These are phyloP conservation scores for Oligia latruncula DNA, from an alignment of 2,888 invertebrate genomes.

Conservation along the genomic window DNA sequence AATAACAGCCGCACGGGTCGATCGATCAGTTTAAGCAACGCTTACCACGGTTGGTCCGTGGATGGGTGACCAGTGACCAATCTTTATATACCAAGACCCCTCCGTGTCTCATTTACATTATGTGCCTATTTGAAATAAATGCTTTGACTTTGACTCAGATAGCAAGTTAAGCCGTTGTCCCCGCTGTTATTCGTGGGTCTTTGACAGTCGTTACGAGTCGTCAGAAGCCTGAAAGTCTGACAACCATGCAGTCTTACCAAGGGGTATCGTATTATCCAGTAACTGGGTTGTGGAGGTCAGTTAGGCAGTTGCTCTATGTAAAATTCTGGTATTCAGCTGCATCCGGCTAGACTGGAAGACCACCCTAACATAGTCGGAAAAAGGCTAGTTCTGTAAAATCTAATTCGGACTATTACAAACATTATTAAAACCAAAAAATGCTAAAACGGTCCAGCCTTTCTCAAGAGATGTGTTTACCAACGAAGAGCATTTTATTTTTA, in stretches of 20 bases:
- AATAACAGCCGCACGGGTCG: background rate
- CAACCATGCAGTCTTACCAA: too few species aligned
- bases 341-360: too few species aligned
- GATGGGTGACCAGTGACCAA: background rate
- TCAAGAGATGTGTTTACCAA: background rate
- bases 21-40: background rate
- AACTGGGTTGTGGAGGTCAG: too few species aligned
- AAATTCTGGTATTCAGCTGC: too few species aligned
- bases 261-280: too few species aligned
- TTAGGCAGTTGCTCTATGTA: too few species aligned
- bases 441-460: background rate
- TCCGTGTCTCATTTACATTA: background rate
- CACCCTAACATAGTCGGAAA: too few species aligned
- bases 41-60: background rate
- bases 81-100: background rate
- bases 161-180: background rate
- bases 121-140: too few species aligned
- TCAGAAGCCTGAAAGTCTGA: background rate
- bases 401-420: background rate
- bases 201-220: background rate
- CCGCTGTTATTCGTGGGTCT: background rate
- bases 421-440: background rate
- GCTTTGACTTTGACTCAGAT: too few species aligned
- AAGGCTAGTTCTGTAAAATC: background rate
- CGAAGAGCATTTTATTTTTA: background rate